Evolutionary conservation across 2,888 invertebrate genomes (phyloP), one percentile per base, ranked within the genome.

Genomic region (Hydrotaea diabolus): DNA sequence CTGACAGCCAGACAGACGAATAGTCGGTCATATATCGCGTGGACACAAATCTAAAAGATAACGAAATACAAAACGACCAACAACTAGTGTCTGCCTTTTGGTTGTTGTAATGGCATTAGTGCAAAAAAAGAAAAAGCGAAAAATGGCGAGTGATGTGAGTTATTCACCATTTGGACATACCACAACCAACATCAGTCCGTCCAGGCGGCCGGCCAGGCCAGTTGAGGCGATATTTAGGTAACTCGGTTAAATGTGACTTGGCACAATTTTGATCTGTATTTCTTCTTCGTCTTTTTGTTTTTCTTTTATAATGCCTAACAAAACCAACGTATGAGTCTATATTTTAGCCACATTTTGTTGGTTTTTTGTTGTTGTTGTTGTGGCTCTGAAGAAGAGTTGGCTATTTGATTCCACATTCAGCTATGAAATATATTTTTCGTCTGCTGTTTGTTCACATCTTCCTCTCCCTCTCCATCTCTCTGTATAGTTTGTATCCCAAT

Each of bases 221-320:
- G 69, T 23, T 21, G 43, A 64, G 43, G 26, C 53, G 71, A 66
- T 59, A 85, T 82, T 86, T 84, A 84, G 86, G 86, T 86, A 86
- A 85, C 78, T 83, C 85, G 85, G 83, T 83, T 85, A 86, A 82
- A 80, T 83, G 83, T 85, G 80, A 76, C 83, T 85, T 83, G 85
- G 80, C 80, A 82, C 46, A 83, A 75, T 85, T 85, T 64, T 77
- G 53, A 77, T 53, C 26, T 72, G 66, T 69, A n/a, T n/a, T n/a
- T n/a, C n/a, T 72, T 49, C 31, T 53, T 77, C 15, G 36, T 39
- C 9, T 13, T 11, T 39, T n/a, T n/a, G n/a, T n/a, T n/a, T n/a
- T n/a, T n/a, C n/a, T n/a, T n/a, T n/a, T n/a, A n/a, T n/a, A n/a
- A 46, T 23, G 26, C 31, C 31, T 46, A 69, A 69, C 39, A 4